These are phyloP conservation scores for Condylura cristata DNA, from an alignment of 2,113 vertebrate genomes.

Conservation along the genomic window DNA sequence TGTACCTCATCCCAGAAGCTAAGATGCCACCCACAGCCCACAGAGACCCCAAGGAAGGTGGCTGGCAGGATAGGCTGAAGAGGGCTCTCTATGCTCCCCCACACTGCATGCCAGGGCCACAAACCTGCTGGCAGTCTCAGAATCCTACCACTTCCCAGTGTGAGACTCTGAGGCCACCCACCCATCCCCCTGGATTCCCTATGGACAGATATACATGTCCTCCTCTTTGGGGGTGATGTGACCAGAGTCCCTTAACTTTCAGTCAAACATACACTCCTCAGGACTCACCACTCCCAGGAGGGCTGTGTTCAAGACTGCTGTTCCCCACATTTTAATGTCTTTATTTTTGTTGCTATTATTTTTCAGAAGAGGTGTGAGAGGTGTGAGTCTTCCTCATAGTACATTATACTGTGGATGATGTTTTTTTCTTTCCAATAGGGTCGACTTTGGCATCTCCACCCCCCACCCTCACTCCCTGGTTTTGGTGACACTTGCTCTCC, in stretches of 20 bases:
- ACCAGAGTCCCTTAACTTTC: not conserved
- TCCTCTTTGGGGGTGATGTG: not conserved
- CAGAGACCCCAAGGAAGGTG: not conserved
- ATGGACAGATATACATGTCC: not conserved
- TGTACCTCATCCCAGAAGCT: not conserved
- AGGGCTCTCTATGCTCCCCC: not conserved
- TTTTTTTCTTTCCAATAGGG: not conserved
- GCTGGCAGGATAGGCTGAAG: not conserved
- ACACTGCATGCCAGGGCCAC: not conserved
- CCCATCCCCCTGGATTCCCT: not conserved
- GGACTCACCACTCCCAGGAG: too few species aligned
- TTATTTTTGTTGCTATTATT: not conserved
- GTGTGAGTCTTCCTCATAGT: rapidly evolving
- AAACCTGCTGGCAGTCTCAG: not conserved
- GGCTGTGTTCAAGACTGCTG: rapidly evolving
- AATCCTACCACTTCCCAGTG: not conserved
- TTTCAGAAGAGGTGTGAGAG: not conserved
- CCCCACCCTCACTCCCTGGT: not conserved
- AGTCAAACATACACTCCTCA: not conserved
- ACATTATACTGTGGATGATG: too few species aligned
- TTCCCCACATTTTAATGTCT: not conserved
- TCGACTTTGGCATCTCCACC: not conserved
- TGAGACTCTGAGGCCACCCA: not conserved
- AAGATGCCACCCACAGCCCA: not conserved
- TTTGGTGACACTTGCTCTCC: not conserved